These are phyloP conservation scores for Tenodera sinensis DNA, from an alignment of 2,888 invertebrate species.

Conservation along the genomic window DNA sequence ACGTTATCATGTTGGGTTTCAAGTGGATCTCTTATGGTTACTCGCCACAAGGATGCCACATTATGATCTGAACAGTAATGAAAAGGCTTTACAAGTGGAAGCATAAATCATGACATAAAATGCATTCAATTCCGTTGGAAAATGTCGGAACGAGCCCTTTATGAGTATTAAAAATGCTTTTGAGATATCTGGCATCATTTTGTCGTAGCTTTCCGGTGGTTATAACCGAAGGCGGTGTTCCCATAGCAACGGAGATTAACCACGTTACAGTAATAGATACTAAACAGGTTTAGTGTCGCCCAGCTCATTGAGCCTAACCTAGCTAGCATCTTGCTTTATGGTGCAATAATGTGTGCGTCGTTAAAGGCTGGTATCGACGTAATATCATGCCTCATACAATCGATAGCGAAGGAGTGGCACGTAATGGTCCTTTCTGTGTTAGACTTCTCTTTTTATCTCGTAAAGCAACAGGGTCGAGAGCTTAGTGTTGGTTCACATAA, in stretches of 20 bases:
- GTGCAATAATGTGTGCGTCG: background rate
- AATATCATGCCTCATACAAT: background rate
- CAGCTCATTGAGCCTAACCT: background rate
- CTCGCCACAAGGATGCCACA: background rate
- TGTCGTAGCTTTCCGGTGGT: background rate
- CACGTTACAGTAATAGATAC: background rate
- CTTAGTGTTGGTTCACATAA: no score
- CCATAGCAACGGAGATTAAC: background rate
- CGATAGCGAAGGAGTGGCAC: background rate
- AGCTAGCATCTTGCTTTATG: background rate
- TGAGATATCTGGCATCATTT: background rate
- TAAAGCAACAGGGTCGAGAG: no score
- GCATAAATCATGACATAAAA: background rate
- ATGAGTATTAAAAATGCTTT: background rate
- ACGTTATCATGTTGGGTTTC: no score
- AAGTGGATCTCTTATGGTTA: no score
- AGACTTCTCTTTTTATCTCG: background rate
- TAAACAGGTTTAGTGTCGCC: background rate
- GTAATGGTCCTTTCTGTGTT: no score
- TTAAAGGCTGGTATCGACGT: background rate
- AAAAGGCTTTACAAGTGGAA: background rate
- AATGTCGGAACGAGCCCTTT: background rate
- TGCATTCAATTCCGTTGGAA: background rate
- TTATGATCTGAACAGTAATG: background rate
- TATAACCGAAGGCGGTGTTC: no score